Evolutionary conservation across 2,888 invertebrate species (phyloP), one percentile per base, ranked within the genome.

Genomic region (Coremacera marginata): DNA sequence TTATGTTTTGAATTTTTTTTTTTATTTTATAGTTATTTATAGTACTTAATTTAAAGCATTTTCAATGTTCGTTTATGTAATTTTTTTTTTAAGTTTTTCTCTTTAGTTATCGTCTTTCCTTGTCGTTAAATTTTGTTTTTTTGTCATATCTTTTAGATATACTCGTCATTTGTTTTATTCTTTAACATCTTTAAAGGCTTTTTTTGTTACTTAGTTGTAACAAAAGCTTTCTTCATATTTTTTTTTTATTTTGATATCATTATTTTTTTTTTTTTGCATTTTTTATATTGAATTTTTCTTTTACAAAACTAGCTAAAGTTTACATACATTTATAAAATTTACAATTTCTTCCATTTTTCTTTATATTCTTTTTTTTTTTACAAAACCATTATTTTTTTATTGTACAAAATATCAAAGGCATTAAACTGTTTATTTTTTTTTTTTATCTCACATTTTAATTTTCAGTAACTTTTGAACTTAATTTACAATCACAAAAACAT

Each of bases 341-440:
- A 82, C 82, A 85, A 82, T 82, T 83, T 81, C 83, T 82, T 84
- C 80, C 81, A 83, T 79, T 76, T 73, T 57, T 76, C 79, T 57
- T 63, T 31, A 19, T 77, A 75, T 31, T 55, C 74, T 5, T 73
- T 27, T n/a, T 22, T 68, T 74, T 44, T 62, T 62, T 55, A 51
- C 44, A n/a, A 65, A 75, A 75, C 27, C 57, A 52, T 75, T 68
- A 44, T 70, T 60, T 37, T 55, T 52, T 63, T 65, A 60, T 73
- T 77, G 73, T 76, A 77, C 72, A 77, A 77, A 60, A 62, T 73
- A 55, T 67, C 63, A 55, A 77, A 77, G 77, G 77, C 77, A 77
- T 71, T 19, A 16, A 31, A 57, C 49, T 44, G 34, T 68, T 25
- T 19, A n/a, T 75, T 65, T 55, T 19, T 31, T 67, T 63, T 49